Conservation (phyloP, 2,113 vertebrate genomes). For the Chiloscyllium plagiosum region DNA sequence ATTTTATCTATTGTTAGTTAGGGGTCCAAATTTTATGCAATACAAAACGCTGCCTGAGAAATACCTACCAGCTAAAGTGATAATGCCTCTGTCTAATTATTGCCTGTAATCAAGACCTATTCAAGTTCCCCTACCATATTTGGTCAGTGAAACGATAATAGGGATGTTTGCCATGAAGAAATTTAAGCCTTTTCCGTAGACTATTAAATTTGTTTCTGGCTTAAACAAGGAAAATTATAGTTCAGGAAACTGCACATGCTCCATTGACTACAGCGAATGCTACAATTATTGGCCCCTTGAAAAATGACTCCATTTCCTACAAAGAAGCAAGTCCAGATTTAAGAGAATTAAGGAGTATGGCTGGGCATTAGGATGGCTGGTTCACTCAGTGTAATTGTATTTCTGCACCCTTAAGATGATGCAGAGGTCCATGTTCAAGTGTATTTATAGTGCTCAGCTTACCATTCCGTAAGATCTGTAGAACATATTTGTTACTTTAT, state of each 20-base stretch:
- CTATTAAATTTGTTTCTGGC: not conserved
- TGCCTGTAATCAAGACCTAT: not conserved
- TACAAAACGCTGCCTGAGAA: not conserved
- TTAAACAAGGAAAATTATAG: not conserved
- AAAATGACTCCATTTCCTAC: not conserved
- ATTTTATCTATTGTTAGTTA: not conserved
- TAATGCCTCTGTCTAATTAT: not conserved
- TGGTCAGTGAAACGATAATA: not conserved
- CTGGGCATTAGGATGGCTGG: not conserved
- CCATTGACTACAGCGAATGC: not conserved
- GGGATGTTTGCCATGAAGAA: not conserved
- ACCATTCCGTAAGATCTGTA: not conserved
- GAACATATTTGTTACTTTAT: not conserved
- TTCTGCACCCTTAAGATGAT: not conserved
- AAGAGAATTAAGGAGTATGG: not conserved
- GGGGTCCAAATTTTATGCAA: not conserved
- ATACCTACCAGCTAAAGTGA: not conserved
- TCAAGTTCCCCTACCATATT: not conserved
- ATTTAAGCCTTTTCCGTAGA: not conserved
- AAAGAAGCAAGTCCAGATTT: not conserved
- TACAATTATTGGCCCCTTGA: not conserved
- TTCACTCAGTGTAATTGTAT: not conserved
- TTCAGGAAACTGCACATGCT: not conserved
- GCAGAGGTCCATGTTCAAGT: not conserved
- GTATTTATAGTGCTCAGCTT: not conserved